Conservation (phyloP, 2,113 vertebrate genomes). For the Mobula birostris region DNA sequence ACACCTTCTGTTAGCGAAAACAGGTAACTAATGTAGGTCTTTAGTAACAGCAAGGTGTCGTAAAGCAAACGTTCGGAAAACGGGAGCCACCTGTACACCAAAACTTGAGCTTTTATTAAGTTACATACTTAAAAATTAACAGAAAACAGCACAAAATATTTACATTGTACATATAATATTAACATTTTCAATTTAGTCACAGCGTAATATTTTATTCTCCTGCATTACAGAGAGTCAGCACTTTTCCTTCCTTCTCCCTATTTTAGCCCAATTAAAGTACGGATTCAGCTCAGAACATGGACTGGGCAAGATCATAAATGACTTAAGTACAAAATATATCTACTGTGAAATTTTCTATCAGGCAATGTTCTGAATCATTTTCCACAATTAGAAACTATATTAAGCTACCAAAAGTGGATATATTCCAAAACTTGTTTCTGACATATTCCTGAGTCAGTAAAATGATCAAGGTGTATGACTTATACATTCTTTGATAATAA, state of each 20-base stretch:
- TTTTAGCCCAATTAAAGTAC: neutral
- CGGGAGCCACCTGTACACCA: neutral
- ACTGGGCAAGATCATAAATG: neutral
- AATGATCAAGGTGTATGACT: neutral
- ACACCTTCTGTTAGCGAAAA: too few species aligned
- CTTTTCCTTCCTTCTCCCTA: neutral
- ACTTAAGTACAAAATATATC: neutral
- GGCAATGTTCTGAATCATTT: neutral
- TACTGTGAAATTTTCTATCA: neutral
- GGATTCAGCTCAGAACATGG: neutral
- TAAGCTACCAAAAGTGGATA: neutral
- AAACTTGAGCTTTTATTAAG: neutral
- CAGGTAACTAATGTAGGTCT: too few species aligned
- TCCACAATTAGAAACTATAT: neutral
- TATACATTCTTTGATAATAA: too few species aligned
- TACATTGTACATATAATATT: neutral
- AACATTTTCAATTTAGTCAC: neutral
- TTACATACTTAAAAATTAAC: too few species aligned
- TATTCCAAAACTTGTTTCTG: neutral
- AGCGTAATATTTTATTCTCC: neutral
- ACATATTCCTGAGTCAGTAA: neutral
- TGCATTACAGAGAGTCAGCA: neutral
- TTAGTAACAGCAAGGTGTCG: too few species aligned
- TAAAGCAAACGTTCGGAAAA: too few species aligned
- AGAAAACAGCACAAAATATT: neutral